Conservation (phyloP, 2,113 vertebrate genomes). For the Dolichallabes microphthalmus region DNA sequence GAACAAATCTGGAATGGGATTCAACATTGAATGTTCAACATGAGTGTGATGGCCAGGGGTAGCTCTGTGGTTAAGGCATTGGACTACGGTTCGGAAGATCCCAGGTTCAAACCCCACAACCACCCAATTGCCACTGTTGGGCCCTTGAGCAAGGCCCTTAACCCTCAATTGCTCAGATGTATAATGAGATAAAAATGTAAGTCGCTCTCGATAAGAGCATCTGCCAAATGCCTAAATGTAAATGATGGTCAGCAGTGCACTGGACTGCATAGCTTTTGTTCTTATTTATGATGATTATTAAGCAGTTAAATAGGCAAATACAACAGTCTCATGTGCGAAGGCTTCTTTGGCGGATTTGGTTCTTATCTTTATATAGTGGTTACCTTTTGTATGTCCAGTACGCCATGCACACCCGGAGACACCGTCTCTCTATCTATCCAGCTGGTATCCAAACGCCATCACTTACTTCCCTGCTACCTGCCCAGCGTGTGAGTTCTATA, state of each 20-base stretch:
- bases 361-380: not conserved
- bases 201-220: too few relatives aligned
- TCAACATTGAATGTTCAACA: not conserved
- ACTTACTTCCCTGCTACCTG: slow-evolving; percentile 54
- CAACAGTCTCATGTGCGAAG: not conserved
- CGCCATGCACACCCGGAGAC: not conserved
- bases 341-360: not conserved
- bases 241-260: not conserved
- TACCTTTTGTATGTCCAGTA: not conserved
- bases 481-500: slow-evolving; percentile 58
- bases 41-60: not conserved
- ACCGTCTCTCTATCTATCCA: not conserved
- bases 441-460: slow-evolving; percentile 24
- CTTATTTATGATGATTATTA: not conserved
- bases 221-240: too few relatives aligned
- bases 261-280: not conserved
- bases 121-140: too few relatives aligned
- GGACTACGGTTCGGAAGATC: too few relatives aligned
- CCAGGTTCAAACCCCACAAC: too few relatives aligned
- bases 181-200: too few relatives aligned
- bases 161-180: too few relatives aligned
- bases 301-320: too few relatives aligned
- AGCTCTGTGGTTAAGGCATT: too few relatives aligned
- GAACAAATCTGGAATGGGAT: not conserved
- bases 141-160: too few relatives aligned